Evolutionary conservation across 1,140 invertebrate species (phyloP).

Genomic region (Drosophila bocqueti): DNA sequence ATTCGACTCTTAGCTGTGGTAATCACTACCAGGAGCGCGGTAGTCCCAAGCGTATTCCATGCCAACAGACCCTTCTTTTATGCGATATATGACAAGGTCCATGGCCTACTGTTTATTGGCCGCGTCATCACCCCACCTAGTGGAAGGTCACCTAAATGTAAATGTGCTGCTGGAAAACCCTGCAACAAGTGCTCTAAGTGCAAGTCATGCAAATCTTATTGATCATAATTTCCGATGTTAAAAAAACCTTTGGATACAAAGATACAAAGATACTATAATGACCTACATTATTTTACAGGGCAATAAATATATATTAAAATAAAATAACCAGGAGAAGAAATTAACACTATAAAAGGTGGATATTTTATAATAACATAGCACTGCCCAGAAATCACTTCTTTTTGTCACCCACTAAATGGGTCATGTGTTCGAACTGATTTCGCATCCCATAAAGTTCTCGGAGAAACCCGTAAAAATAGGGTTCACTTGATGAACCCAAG

Average conservation of each 20-base stretch:
- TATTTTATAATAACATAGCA: background rate
- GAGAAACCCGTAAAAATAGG: background rate
- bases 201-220: background rate
- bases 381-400: background rate
- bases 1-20: background rate
- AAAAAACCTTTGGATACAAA: background rate
- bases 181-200: background rate
- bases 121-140: background rate
- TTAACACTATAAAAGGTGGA: background rate
- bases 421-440: too few relatives aligned
- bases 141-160: background rate
- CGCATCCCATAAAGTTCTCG: too few relatives aligned
- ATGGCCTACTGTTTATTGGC: constrained; percentile 54
- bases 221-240: background rate
- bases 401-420: too few relatives aligned
- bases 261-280: background rate
- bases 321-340: background rate
- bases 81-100: constrained; percentile 34
- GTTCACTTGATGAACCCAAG: background rate
- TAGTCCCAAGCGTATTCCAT: constrained; percentile 29
- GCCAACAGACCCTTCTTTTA: constrained; percentile 63
- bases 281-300: background rate
- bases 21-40: background rate
- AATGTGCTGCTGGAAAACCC: background rate
- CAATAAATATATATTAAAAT: background rate